Evolutionary conservation across 2,888 invertebrate species (phyloP), one percentile per base, ranked within the genome.

Genomic region (Amblyjoppa proteus): DNA sequence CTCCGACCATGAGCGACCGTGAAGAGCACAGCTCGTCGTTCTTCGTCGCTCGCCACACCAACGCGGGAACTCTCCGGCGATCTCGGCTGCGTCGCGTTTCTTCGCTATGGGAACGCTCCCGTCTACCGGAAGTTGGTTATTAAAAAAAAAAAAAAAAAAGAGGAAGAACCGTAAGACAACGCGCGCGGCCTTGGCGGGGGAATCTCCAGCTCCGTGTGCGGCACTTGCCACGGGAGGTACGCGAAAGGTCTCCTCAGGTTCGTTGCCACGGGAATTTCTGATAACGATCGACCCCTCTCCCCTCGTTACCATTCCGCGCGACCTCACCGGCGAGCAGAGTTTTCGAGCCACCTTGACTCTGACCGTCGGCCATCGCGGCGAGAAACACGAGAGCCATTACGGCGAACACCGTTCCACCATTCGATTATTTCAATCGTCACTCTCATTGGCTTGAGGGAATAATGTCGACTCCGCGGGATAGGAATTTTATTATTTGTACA

Each of bases 81-180:
- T 41, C 81, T 83, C 87, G 66, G 71, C 78, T 49, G 49, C 51
- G 69, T 74, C 75, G 86, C 80, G 75, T 76, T 76, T 83, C 68
- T 38, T 68, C 31, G 75, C 83, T 85, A 88, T 89, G 89, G 88
- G 88, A 88, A 90, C 87, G 69, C 85, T 85, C 87, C 34, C 53
- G 79, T 83, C 88, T 87, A 89, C 90, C 91, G 92, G 92, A 92
- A 92, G 91, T 88, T 89, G 87, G 91, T 91, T 91, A 93, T 93
- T 93, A 92, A 92, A 92, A 91, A 87, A 85, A 88, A 83, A 88
- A 83, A 88, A 80, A 68, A 76, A 53, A 71, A 84, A 68, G 75
- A 84, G 81, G 84, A 85, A 85, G 84, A 85, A 85, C 85, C 85
- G 85, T 85, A 85, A 85, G 85, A 79, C 75, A 38, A 68, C 61